phyloP scores from a whole-genome alignment of 2,113 vertebrate genomes.

The Calidris pygmaea region DNA sequence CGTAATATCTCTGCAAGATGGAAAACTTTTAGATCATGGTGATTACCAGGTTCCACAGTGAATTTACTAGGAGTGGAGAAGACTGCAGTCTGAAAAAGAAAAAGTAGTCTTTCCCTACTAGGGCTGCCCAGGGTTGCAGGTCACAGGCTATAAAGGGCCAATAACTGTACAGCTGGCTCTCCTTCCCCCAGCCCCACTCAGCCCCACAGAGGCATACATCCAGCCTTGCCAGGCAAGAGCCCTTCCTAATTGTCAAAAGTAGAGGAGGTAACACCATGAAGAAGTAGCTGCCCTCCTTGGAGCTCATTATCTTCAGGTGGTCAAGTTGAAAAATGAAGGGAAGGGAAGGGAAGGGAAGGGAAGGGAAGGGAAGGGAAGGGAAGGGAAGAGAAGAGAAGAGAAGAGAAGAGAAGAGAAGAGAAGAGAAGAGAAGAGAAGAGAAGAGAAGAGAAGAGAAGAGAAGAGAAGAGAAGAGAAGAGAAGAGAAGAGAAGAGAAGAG shows the following conservation, averaged over 20 bases:
- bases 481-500: too few relatives aligned
- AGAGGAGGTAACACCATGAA: background rate
- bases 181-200: background rate
- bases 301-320: background rate
- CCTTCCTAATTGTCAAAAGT: background rate
- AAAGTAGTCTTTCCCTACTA: too few relatives aligned
- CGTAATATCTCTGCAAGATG: background rate
- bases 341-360: too few relatives aligned
- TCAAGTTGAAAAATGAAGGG: background rate
- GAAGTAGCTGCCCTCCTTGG: background rate
- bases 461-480: too few relatives aligned
- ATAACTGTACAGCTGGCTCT: background rate
- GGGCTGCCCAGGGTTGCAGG: background rate
- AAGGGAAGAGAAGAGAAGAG: too few relatives aligned
- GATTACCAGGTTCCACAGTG: background rate
- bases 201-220: too few relatives aligned
- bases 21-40: background rate
- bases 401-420: too few relatives aligned
- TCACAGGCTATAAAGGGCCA: background rate
- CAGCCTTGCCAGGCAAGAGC: background rate
- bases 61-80: background rate
- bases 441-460: too few relatives aligned
- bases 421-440: too few relatives aligned
- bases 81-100: background rate
- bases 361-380: too few relatives aligned